Base-by-base conservation (phyloP, 2,113 vertebrate species). In the Mesembrinibis cayennensis region DNA sequence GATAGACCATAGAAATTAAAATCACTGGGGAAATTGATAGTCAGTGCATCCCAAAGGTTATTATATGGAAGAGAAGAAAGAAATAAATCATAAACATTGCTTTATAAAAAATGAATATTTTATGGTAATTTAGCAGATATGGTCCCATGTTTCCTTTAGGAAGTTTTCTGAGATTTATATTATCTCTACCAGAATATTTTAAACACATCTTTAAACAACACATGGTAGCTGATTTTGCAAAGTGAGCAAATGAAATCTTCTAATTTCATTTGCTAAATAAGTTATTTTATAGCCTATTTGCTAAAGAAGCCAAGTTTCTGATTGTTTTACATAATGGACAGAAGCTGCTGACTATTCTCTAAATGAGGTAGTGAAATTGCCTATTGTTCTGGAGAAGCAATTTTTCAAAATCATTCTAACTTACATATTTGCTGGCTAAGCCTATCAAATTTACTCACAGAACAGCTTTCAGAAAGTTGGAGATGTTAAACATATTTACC, bases 221-320 rank as follows among this genome's bases (percentile, higher is more conserved):
- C 73, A 59, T 53, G 59, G 53, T 71, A 93, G 79, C 55, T 95
- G 81, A 96, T 95, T 97, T 97, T 97, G 55, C 92, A 96, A 71
- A 94, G 40, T 65, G 76, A 96, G 11, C 15, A 94, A 97, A 97
- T 94, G 32, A 95, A 96, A 87, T 89, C 45, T 92, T 77, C 66
- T 96, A 72, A 97, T 96, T 96, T 95, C 19, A 79, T 97, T 98
- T 97, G 77, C 53, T 95, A 98, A 97, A 96, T 90, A 97, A 87
- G 50, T 50, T 95, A 89, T 74, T 95, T 91, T 81, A 96, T 89
- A 96, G 42, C 26, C 52, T 95, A 56, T 90, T 96, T 97, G 71
- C 40, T 93, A 94, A 94, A 95, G 53, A 94, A 96, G 44, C 38
- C 38, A 93, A 91, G 65, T 94, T 95, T 79, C 67, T 97, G 80